Evolutionary conservation across 2,888 invertebrate genomes (phyloP).

Genomic region (Calliphora vomitoria): DNA sequence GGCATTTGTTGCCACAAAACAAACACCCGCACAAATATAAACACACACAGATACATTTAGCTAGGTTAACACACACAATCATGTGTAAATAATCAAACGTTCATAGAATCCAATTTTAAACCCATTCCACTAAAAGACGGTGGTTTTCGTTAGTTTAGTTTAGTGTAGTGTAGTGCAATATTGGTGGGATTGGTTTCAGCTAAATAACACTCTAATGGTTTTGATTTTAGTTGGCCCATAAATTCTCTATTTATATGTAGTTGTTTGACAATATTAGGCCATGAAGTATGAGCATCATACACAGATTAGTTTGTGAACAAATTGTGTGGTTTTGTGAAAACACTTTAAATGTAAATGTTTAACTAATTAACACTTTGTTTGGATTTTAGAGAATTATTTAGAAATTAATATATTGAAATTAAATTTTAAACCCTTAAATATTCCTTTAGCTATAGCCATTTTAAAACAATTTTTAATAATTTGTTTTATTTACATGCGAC

Average conservation of each 20-base stretch:
- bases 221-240: constrained; percentile 13
- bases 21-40: neutral
- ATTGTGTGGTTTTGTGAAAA: constrained; percentile 17
- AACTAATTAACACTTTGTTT: neutral
- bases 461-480: neutral
- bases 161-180: neutral
- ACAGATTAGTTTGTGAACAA: neutral
- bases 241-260: neutral
- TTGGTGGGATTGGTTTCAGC: constrained; percentile 17
- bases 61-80: neutral
- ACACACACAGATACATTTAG: neutral
- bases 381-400: neutral
- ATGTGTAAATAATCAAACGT: neutral
- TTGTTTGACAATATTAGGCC: constrained; percentile 19
- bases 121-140: constrained; percentile 1
- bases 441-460: neutral
- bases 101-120: neutral
- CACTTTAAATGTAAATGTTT: neutral
- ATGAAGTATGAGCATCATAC: neutral
- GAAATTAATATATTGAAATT: too few species aligned
- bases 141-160: neutral
- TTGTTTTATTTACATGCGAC: neutral
- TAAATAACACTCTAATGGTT: constrained; percentile 13
- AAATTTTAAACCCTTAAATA: too few species aligned
- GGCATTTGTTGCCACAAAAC: constrained; percentile 23